A percentile compares a stretch with the other conserved stretches of the same genome.
These are phyloP conservation scores for Leucoma salicis DNA, from an alignment of 2,888 invertebrate species.

Conservation along the genomic window DNA sequence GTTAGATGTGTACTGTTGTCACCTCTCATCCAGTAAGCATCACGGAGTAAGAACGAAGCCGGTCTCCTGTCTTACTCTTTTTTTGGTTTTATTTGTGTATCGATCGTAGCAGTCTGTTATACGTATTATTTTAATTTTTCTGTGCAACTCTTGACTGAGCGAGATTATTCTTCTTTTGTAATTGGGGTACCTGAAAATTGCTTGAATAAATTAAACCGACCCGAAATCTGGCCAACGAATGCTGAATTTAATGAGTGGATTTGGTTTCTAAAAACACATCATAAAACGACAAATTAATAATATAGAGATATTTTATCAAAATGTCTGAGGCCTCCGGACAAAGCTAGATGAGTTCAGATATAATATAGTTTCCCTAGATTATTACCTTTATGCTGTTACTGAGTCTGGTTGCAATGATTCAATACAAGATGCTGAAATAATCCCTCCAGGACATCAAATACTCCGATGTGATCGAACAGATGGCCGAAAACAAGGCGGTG, in stretches of 20 bases:
- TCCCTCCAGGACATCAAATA: conserved; percentile 2
- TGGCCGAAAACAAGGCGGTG: neutral
- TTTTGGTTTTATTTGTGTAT: no score
- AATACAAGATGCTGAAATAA: conserved; percentile 7
- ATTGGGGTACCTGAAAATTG: conserved; percentile 17
- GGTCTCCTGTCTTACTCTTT: no score
- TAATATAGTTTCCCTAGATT: conserved; percentile 2
- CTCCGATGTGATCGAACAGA: conserved; percentile 7
- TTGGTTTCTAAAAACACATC: conserved; percentile 7
- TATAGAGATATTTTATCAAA: conserved; percentile 6
- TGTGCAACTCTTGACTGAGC: no score
- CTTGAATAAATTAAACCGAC: conserved; percentile 9
- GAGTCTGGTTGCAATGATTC: conserved; percentile 9
- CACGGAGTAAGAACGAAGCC: no score
- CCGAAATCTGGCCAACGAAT: conserved; percentile 16
- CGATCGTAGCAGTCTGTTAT: no score
- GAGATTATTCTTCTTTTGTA: conserved; percentile 13
- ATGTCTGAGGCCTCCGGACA: conserved; percentile 5
- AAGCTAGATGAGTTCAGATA: conserved; percentile 3
- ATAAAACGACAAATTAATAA: neutral
- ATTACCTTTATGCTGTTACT: conserved; percentile 9
- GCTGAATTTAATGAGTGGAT: conserved; percentile 21
- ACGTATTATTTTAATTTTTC: no score
- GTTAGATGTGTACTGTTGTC: no score
- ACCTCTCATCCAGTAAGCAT: no score